Conservation (phyloP, 1,140 invertebrate genomes). For the Megalopta genalis region DNA sequence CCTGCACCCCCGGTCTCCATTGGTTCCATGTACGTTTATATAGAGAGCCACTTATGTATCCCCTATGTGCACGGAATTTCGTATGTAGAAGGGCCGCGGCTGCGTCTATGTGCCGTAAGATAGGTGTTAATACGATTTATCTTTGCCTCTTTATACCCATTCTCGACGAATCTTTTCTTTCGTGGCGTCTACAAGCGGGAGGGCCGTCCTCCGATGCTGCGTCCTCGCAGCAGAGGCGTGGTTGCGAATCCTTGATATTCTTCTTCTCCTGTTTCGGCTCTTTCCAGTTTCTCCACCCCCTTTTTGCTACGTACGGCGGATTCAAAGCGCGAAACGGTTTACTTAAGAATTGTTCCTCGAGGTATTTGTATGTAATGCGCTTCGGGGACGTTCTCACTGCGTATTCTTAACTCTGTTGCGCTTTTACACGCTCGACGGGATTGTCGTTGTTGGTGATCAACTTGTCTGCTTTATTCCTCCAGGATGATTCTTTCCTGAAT, state of each 20-base stretch:
- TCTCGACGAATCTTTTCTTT: background rate
- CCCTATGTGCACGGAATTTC: background rate
- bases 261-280: background rate
- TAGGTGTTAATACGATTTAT: conserved; percentile 46
- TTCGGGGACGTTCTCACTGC: too few relatives aligned
- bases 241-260: background rate
- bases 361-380: too few relatives aligned
- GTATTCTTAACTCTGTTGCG: too few relatives aligned
- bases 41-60: conserved; percentile 5
- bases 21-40: background rate
- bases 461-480: too few relatives aligned
- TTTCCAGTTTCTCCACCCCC: conserved; percentile 44
- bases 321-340: too few relatives aligned
- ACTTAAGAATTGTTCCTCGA: too few relatives aligned
- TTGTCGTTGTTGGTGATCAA: too few relatives aligned
- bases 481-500: too few relatives aligned
- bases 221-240: background rate
- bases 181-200: background rate
- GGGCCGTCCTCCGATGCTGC: too few relatives aligned
- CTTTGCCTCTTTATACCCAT: conserved; percentile 32
- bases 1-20: background rate
- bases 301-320: background rate
- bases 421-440: too few relatives aligned
- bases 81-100: background rate
- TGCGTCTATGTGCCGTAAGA: background rate